Conservation (phyloP, 1,140 invertebrate species). For the Drosophila dunni region DNA sequence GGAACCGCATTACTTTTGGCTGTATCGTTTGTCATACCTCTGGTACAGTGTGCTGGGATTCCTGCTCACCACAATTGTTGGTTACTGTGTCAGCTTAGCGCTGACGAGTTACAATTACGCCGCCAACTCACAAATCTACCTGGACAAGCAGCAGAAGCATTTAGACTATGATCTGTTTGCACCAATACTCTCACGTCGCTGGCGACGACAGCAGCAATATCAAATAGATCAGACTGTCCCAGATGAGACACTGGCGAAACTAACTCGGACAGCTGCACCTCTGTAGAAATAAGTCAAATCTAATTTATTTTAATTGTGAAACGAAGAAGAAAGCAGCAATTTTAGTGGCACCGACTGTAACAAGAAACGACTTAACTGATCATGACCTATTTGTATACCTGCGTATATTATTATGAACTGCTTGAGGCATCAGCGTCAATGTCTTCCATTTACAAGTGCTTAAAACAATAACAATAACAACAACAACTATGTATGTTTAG, state of each 20-base stretch:
- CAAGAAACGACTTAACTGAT: constrained; percentile 39
- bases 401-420: constrained; percentile 36
- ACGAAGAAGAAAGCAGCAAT: constrained; percentile 13
- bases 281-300: constrained; percentile 26
- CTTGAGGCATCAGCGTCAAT: constrained; percentile 42
- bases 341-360: background rate
- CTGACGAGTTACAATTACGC: constrained; percentile 61
- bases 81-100: constrained; percentile 86
- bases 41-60: constrained; percentile 92
- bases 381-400: constrained; percentile 80
- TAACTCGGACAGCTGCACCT: constrained; percentile 33
- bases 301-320: constrained; percentile 38
- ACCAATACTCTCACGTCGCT: constrained; percentile 86
- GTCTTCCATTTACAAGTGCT: constrained; percentile 68
- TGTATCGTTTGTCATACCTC: constrained; percentile 91
- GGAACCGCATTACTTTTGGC: constrained; percentile 63
- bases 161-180: constrained; percentile 88
- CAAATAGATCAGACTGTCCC: constrained; percentile 5
- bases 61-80: constrained; percentile 87
- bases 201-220: constrained; percentile 46
- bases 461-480: constrained; percentile 33
- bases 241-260: constrained; percentile 61
- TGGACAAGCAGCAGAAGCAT: constrained; percentile 58
- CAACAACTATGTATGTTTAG: constrained; percentile 10
- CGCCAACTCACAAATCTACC: constrained; percentile 74